Evolutionary conservation across 2,797 vertebrate genomes (phyloP).

Genomic region (Astyanax mexicanus): DNA sequence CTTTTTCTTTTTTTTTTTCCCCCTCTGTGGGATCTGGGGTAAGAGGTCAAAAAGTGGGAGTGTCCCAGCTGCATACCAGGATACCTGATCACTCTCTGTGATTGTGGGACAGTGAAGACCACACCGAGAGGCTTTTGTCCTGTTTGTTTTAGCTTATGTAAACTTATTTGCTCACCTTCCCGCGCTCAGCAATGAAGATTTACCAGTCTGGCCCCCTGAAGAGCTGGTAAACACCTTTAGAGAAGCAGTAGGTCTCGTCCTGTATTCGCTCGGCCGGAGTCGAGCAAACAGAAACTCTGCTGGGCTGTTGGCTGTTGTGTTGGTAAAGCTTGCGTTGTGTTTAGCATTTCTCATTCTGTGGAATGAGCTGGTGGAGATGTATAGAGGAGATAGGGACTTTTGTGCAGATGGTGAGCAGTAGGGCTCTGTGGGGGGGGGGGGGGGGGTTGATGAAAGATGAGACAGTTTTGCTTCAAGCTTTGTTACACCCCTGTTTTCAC

Average conservation of each 20-base stretch:
- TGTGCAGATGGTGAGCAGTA: slow-evolving; percentile 29
- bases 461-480: slow-evolving; percentile 33
- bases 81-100: slow-evolving; percentile 17
- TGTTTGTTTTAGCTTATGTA: slow-evolving; percentile 19
- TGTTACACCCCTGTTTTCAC: slow-evolving; percentile 28
- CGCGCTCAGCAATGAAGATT: slow-evolving; percentile 26
- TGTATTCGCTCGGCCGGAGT: background rate
- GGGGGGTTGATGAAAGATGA: slow-evolving; percentile 41
- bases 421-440: background rate
- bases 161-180: slow-evolving; percentile 41
- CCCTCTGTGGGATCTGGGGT: background rate
- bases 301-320: background rate
- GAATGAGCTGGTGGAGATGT: background rate
- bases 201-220: slow-evolving; percentile 11
- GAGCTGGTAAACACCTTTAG: background rate
- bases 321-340: background rate
- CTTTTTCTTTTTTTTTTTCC: background rate
- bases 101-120: background rate
- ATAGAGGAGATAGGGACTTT: background rate
- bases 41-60: background rate
- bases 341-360: background rate
- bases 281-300: background rate
- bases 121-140: slow-evolving; percentile 29
- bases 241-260: background rate
- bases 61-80: slow-evolving; percentile 2